A percentile compares a stretch with the other conserved stretches of the same genome.
Conservation (phyloP, 2,797 vertebrate genomes). For the Myiotriccus ornatus region DNA sequence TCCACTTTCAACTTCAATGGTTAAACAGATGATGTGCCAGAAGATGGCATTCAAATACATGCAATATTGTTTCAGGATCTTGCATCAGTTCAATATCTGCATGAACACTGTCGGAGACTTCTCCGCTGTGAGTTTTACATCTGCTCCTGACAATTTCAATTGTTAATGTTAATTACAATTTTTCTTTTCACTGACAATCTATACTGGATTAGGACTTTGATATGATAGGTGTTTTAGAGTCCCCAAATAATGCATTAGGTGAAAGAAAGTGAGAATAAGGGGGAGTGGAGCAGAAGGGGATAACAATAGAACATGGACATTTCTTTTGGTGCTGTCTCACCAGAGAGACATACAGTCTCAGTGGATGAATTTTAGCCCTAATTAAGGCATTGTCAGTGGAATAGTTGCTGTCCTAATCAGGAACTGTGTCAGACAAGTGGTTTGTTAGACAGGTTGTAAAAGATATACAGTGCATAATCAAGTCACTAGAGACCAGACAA, state of each 20-base stretch:
- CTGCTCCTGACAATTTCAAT: background rate
- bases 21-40: background rate
- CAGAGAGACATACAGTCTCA: constrained; percentile 18
- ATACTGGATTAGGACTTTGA: background rate
- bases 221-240: background rate
- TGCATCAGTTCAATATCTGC: background rate
- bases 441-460: constrained; percentile 36
- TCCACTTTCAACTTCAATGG: background rate
- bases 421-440: constrained; percentile 35
- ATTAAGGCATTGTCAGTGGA: constrained; percentile 36
- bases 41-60: background rate
- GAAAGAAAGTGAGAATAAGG: background rate
- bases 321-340: constrained; percentile 6
- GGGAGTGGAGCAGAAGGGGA: background rate
- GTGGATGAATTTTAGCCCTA: constrained; percentile 42
- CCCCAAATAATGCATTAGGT: background rate
- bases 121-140: background rate
- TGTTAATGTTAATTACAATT: background rate
- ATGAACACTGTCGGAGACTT: background rate
- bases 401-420: constrained; percentile 52
- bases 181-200: background rate
- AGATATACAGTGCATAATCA: constrained; percentile 15
- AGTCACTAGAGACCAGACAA: constrained; percentile 37
- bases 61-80: background rate
- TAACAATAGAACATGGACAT: background rate